Percentiles rank a stretch among this genome's conserved stretches.
Conservation (phyloP, 2,113 vertebrate species). For the Poeciliopsis retropinna region DNA sequence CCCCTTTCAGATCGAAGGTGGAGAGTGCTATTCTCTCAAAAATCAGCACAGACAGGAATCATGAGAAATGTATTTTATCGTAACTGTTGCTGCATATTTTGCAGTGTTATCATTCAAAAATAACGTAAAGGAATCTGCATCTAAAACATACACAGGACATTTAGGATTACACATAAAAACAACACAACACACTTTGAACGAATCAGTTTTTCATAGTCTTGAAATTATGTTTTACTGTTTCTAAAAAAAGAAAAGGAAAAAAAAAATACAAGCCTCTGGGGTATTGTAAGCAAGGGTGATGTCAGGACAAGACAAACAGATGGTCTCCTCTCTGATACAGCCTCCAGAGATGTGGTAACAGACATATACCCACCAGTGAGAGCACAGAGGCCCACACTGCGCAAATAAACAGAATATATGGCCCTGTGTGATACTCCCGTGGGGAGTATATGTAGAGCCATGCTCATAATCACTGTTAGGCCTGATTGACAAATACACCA, state of each 20-base stretch:
- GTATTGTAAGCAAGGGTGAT: conserved; percentile 52
- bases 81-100: conserved; percentile 25
- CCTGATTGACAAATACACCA: conserved; percentile 57
- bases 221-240: too few relatives aligned
- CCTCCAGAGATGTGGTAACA: conserved; percentile 63
- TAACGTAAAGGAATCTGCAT: neutral
- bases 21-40: neutral
- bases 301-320: conserved; percentile 71
- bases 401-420: conserved; percentile 60
- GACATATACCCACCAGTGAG: conserved; percentile 60
- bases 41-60: neutral
- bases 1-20: too few relatives aligned
- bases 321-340: conserved; percentile 50
- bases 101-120: neutral
- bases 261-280: conserved; percentile 14
- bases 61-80: conserved; percentile 11
- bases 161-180: neutral
- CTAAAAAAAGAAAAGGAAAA: neutral
- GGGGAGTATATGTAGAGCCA: conserved; percentile 59
- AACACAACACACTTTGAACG: neutral
- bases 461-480: conserved; percentile 44
- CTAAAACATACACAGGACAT: neutral
- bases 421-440: conserved; percentile 50
- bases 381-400: conserved; percentile 34
- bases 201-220: too few relatives aligned